phyloP scores from a whole-genome alignment of 2,113 vertebrate species.

The Chamaetylas fuelleborni region DNA sequence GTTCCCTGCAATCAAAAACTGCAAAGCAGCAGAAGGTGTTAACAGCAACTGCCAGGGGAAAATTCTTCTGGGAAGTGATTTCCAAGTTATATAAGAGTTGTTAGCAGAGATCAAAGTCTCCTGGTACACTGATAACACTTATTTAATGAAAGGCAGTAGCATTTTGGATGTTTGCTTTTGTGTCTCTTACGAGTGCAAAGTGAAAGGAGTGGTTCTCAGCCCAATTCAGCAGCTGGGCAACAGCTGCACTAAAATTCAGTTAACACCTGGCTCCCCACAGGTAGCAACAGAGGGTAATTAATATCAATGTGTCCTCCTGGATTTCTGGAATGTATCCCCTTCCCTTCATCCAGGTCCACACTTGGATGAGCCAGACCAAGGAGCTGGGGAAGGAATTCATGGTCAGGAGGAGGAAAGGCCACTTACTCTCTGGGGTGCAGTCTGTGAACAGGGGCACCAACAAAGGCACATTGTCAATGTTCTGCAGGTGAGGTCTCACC shows the following conservation, averaged over 20 bases:
- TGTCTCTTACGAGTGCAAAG: not conserved
- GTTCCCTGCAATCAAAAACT: not conserved
- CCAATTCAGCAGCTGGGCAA: not conserved
- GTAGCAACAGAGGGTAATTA: not conserved
- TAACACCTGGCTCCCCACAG: not conserved
- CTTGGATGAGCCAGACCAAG: not conserved
- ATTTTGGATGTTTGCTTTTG: conserved; percentile 13
- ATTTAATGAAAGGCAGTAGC: conserved; percentile 8
- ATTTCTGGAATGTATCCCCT: not conserved
- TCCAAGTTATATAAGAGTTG: not conserved
- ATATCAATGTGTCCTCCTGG: not conserved
- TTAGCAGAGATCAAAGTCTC: conserved; percentile 10
- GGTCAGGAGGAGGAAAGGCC: not conserved
- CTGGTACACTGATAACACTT: not conserved
- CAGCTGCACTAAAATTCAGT: not conserved
- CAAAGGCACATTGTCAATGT: conserved; percentile 98
- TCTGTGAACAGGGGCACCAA: conserved; percentile 97
- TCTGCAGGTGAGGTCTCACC: conserved; percentile 95
- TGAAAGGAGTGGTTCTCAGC: not conserved
- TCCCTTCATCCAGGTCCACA: not conserved
- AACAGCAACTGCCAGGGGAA: conserved; percentile 6
- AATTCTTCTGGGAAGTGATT: conserved; percentile 17
- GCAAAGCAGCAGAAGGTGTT: not conserved
- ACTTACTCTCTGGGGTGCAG: conserved; percentile 96
- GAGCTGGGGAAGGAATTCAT: not conserved